phyloP scores from a whole-genome alignment of 2,113 vertebrate genomes.

The Psilopogon haemacephalus region DNA sequence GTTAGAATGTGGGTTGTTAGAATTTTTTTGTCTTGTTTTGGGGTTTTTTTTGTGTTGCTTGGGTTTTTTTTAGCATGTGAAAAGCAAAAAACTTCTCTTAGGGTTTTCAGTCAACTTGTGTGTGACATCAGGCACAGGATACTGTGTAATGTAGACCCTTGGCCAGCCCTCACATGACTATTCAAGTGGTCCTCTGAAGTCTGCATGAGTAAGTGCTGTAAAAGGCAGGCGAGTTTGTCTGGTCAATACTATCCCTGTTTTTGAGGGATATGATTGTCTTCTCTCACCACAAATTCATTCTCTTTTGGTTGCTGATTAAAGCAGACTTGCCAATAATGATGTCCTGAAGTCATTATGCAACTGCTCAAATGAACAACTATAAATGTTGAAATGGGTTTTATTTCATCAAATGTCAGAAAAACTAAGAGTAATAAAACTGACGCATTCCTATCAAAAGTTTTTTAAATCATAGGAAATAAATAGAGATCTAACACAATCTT shows the following conservation, averaged over 20 bases:
- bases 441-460: not conserved
- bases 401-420: not conserved
- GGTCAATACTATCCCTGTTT: not conserved
- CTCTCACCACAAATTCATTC: not conserved
- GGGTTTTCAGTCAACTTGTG: no score
- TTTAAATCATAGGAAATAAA: not conserved
- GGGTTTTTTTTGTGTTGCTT: no score
- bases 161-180: rapidly evolving
- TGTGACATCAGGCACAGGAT: not conserved
- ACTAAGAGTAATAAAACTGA: not conserved
- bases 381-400: not conserved
- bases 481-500: not conserved
- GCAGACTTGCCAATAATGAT: not conserved
- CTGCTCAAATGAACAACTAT: not conserved
- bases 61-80: no score
- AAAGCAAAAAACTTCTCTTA: no score
- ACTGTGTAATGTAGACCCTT: not conserved
- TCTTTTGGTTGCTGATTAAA: not conserved
- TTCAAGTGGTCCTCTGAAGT: not conserved
- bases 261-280: not conserved
- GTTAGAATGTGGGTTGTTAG: not conserved
- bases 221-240: not conserved
- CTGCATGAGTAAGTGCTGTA: not conserved
- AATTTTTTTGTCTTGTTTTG: no score
- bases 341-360: not conserved